Evolutionary conservation across 2,888 invertebrate species (phyloP).

Genomic region (Yponomeuta plumbellus): DNA sequence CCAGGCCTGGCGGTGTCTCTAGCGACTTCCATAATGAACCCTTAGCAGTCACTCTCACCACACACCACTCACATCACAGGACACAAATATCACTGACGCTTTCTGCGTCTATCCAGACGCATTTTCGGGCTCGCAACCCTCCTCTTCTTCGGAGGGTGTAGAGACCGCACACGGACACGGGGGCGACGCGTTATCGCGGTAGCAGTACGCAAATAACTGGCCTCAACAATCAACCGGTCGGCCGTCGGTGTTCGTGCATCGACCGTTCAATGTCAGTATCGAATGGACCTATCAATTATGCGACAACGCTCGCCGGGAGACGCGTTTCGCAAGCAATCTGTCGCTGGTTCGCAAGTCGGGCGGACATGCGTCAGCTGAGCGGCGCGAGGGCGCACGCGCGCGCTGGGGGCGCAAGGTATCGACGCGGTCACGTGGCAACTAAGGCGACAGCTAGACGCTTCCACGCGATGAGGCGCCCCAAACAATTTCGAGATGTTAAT

Average conservation of each 20-base stretch:
- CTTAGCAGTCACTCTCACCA: constrained; percentile 34
- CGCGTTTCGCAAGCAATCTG: constrained; percentile 51
- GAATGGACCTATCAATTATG: constrained; percentile 70
- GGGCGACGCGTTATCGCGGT: constrained; percentile 46
- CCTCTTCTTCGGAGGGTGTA: constrained; percentile 31
- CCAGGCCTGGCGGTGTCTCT: constrained; percentile 52
- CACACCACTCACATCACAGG: constrained; percentile 24
- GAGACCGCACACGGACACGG: constrained; percentile 27
- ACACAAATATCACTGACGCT: constrained; percentile 38
- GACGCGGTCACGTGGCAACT: constrained; percentile 35
- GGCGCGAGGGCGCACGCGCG: constrained; percentile 51
- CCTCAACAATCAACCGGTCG: constrained; percentile 49
- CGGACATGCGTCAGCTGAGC: constrained; percentile 17
- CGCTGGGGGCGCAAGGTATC: constrained; percentile 31
- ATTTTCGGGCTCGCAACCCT: constrained; percentile 14
- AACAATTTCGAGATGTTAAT: constrained; percentile 30
- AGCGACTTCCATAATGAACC: constrained; percentile 35
- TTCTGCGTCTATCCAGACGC: constrained; percentile 33
- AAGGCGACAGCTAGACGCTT: constrained; percentile 41
- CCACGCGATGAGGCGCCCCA: constrained; percentile 23
- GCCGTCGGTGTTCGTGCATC: constrained; percentile 52
- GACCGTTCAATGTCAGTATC: constrained; percentile 70
- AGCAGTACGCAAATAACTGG: constrained; percentile 64
- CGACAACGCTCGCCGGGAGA: constrained; percentile 57
- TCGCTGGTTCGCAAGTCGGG: constrained; percentile 26